Conservation (phyloP, 2,113 vertebrate species). For the Alethe diademata region DNA sequence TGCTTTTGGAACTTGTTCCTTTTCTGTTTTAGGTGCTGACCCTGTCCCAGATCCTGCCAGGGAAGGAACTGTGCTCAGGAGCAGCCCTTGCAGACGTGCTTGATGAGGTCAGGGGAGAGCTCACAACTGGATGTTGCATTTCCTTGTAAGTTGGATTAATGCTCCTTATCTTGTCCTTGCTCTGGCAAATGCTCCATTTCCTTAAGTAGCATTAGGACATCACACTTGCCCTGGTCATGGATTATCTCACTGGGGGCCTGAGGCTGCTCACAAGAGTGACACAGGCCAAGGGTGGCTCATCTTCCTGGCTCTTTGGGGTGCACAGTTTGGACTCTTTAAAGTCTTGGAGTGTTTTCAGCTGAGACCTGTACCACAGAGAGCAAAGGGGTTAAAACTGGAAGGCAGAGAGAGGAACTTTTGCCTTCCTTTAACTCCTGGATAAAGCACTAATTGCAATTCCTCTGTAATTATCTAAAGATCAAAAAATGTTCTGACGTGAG, state of each 20-base stretch:
- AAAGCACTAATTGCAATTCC: neutral
- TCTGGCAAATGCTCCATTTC: neutral
- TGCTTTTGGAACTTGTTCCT: neutral
- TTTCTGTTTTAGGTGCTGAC: neutral
- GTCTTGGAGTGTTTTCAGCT: neutral
- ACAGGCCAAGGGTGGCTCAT: neutral
- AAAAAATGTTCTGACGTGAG: neutral
- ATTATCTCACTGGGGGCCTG: neutral
- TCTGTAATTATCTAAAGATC: neutral
- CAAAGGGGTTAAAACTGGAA: neutral
- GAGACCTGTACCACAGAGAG: neutral
- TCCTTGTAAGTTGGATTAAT: neutral
- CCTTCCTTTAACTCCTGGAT: neutral
- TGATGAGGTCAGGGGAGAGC: neutral
- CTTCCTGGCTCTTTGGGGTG: neutral
- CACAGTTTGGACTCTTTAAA: neutral
- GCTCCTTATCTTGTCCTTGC: neutral
- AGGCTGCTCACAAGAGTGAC: neutral
- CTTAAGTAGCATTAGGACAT: neutral
- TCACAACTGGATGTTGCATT: neutral
- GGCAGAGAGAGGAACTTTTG: neutral
- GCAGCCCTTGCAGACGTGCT: neutral
- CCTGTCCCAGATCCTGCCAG: neutral
- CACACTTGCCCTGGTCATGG: neutral
- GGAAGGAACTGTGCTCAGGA: neutral